Evolutionary conservation across 2,888 invertebrate genomes (phyloP).

Genomic region (Eupithecia insigniata): DNA sequence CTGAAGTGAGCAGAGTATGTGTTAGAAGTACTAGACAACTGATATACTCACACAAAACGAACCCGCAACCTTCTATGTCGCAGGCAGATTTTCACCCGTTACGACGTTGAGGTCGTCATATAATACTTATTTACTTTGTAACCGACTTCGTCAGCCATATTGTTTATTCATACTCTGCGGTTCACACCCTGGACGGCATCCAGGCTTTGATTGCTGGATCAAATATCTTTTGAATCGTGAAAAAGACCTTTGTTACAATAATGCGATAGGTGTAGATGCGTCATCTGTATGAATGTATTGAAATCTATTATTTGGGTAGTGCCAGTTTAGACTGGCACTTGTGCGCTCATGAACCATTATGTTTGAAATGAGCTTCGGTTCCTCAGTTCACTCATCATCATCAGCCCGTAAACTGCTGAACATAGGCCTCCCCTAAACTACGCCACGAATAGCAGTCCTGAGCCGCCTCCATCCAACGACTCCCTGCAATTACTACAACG

Average conservation of each 20-base stretch:
- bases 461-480: too few species aligned
- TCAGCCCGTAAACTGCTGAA: too few species aligned
- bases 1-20: too few species aligned
- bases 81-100: background rate
- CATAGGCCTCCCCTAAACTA: too few species aligned
- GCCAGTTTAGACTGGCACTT: background rate
- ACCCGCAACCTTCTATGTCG: background rate
- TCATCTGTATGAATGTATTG: constrained; percentile 12
- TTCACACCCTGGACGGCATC: constrained; percentile 22
- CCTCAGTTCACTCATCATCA: background rate
- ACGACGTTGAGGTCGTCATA: background rate
- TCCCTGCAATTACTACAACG: too few species aligned
- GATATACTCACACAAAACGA: background rate
- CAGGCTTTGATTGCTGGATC: constrained; percentile 25
- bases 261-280: constrained; percentile 22
- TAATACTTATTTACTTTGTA: background rate
- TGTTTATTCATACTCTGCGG: constrained; percentile 11
- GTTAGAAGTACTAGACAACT: too few species aligned
- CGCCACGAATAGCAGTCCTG: too few species aligned
- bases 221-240: constrained; percentile 21
- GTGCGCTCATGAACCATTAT: constrained; percentile 2
- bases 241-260: constrained; percentile 24
- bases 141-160: background rate
- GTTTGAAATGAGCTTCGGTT: background rate
- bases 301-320: constrained; percentile 5